These are phyloP conservation scores for Lasaia peninsularis DNA, from an alignment of 1,140 invertebrate genomes.

Conservation along the genomic window DNA sequence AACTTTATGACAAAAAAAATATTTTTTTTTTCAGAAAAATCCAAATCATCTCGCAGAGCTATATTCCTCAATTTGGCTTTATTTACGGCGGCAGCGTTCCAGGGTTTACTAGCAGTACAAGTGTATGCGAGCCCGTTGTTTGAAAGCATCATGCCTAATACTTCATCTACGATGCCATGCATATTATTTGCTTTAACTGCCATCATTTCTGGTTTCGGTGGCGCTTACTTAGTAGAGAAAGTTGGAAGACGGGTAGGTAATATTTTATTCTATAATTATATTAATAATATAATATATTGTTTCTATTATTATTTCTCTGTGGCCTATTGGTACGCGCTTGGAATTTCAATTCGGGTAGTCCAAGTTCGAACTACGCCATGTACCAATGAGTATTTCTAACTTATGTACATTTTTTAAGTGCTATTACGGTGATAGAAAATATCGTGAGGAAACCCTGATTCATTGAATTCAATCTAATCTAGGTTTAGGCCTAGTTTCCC, in stretches of 20 bases:
- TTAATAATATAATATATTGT: too few relatives aligned
- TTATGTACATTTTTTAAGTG: too few relatives aligned
- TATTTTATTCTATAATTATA: not conserved
- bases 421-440: too few relatives aligned
- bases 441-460: too few relatives aligned
- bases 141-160: slow-evolving; percentile 35
- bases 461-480: too few relatives aligned
- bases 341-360: too few relatives aligned
- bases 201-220: slow-evolving; percentile 27
- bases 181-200: slow-evolving; percentile 33
- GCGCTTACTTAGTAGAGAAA: slow-evolving; percentile 40
- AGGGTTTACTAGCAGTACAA: slow-evolving; percentile 38
- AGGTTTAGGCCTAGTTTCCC: too few relatives aligned
- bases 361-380: too few relatives aligned
- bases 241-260: slow-evolving; percentile 41
- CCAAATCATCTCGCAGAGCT: slow-evolving; percentile 31
- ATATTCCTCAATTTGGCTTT: slow-evolving; percentile 27
- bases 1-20: too few relatives aligned
- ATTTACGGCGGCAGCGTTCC: slow-evolving; percentile 32
- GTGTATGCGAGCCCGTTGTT: slow-evolving; percentile 43
- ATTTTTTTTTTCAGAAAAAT: slow-evolving; percentile 38
- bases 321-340: too few relatives aligned
- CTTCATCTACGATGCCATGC: slow-evolving; percentile 37
- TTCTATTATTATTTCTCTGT: too few relatives aligned
- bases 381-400: too few relatives aligned